A percentile compares a stretch with the other conserved stretches of the same genome.
Conservation (phyloP, 2,888 invertebrate species). For the Eupithecia pulchellata region DNA sequence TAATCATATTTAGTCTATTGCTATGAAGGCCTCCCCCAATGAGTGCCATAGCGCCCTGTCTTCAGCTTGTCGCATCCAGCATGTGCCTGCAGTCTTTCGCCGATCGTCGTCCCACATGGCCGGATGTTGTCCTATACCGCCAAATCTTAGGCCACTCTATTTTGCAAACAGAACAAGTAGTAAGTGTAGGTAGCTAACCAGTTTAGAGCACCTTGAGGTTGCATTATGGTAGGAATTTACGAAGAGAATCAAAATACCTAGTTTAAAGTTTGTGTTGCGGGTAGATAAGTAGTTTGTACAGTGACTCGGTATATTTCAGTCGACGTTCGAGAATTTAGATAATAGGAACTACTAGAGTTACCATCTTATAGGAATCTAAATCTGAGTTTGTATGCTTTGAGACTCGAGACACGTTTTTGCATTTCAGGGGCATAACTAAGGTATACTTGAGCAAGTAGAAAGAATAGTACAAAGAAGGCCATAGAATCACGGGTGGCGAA, state of each 20-base stretch:
- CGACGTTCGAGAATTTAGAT: constrained; percentile 20
- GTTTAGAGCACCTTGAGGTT: constrained; percentile 36
- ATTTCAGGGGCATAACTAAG: not conserved
- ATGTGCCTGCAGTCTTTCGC: too few relatives aligned
- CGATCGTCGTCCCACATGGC: too few relatives aligned
- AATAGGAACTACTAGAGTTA: not conserved
- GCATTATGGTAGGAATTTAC: constrained; percentile 50
- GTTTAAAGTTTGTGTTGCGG: not conserved
- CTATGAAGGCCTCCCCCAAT: too few relatives aligned
- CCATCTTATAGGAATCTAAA: not conserved
- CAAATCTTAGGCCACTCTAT: constrained; percentile 13
- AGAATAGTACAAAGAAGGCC: not conserved
- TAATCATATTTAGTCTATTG: too few relatives aligned
- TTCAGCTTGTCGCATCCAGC: too few relatives aligned
- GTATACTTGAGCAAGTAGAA: not conserved
- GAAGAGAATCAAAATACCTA: constrained; percentile 49
- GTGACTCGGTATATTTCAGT: not conserved
- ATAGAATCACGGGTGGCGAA: not conserved
- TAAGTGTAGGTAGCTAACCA: constrained; percentile 12
- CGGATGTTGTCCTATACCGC: too few relatives aligned
- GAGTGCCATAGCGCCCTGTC: too few relatives aligned
- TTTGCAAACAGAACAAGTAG: constrained; percentile 20
- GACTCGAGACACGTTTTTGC: not conserved
- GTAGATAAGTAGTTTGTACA: constrained; percentile 1
- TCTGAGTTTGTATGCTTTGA: not conserved